A percentile compares a stretch with the other conserved stretches of the same genome.
phyloP scores from a whole-genome alignment of 2,888 invertebrate species.

The Andrena marginata region DNA sequence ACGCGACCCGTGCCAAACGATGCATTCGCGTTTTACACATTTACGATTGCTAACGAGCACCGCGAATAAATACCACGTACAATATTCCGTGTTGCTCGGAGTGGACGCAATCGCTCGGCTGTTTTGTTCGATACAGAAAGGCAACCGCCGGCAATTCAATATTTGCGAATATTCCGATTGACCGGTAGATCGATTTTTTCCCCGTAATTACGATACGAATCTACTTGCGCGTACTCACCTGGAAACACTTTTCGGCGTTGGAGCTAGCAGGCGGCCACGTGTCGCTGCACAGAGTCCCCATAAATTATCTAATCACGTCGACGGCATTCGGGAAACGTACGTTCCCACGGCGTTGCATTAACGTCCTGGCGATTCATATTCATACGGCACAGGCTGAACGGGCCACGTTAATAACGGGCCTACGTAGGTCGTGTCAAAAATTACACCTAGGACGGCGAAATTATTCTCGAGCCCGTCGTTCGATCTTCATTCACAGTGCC shows the following conservation, averaged over 20 bases:
- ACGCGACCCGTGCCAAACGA: not conserved
- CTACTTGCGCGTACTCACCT: slow-evolving; percentile 46
- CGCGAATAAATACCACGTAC: slow-evolving; percentile 18
- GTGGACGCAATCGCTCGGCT: not conserved
- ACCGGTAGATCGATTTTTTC: not conserved
- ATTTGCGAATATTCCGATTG: slow-evolving; percentile 6
- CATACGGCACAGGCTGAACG: slow-evolving; percentile 31
- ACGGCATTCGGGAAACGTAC: slow-evolving; percentile 41
- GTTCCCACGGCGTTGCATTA: slow-evolving; percentile 53
- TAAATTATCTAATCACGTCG: slow-evolving; percentile 68
- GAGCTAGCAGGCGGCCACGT: slow-evolving; percentile 16
- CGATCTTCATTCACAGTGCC: not conserved
- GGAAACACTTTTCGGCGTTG: slow-evolving; percentile 8
- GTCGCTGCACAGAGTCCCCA: slow-evolving; percentile 26
- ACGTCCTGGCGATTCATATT: slow-evolving; percentile 36
- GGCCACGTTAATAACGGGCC: slow-evolving; percentile 23
- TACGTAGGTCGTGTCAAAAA: slow-evolving; percentile 11
- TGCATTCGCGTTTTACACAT: not conserved
- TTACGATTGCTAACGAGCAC: slow-evolving; percentile 19
- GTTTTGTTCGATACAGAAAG: not conserved
- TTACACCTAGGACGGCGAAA: not conserved
- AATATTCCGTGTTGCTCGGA: not conserved
- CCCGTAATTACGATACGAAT: not conserved
- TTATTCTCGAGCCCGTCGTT: not conserved
- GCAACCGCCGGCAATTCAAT: not conserved